phyloP scores from a whole-genome alignment of 2,888 invertebrate genomes.

The Polydrusus pterygomalis region DNA sequence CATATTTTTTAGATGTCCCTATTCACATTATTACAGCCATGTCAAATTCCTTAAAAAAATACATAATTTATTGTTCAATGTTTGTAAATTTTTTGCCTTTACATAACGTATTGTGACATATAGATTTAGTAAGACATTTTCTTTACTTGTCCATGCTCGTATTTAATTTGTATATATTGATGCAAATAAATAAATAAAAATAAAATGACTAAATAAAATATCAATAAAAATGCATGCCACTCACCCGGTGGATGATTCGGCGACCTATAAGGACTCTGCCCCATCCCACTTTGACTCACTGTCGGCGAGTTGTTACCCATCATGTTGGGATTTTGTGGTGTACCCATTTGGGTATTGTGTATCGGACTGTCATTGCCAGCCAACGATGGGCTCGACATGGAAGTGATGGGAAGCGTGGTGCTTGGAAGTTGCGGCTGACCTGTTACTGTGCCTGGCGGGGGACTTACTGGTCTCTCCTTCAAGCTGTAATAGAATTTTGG shows the following conservation, averaged over 20 bases:
- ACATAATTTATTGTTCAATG: too few species aligned
- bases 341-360: conserved; percentile 60
- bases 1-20: too few species aligned
- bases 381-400: conserved; percentile 74
- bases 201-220: too few species aligned
- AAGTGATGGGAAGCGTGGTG: conserved; percentile 68
- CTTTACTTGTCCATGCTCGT: too few species aligned
- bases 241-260: conserved; percentile 65
- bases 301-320: conserved; percentile 64
- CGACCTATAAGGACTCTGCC: conserved; percentile 70
- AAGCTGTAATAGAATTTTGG: conserved; percentile 71
- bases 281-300: conserved; percentile 66
- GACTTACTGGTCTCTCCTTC: conserved; percentile 82
- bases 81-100: too few species aligned
- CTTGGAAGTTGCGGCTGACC: conserved; percentile 68
- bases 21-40: too few species aligned
- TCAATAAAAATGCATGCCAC: neutral
- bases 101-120: too few species aligned
- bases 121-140: too few species aligned
- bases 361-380: conserved; percentile 76
- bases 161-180: too few species aligned
- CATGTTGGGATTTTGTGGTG: conserved; percentile 69
- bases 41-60: too few species aligned
- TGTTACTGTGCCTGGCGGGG: conserved; percentile 70
- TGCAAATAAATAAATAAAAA: too few species aligned